phyloP scores from a whole-genome alignment of 2,888 invertebrate genomes.

The Griposia aprilina region DNA sequence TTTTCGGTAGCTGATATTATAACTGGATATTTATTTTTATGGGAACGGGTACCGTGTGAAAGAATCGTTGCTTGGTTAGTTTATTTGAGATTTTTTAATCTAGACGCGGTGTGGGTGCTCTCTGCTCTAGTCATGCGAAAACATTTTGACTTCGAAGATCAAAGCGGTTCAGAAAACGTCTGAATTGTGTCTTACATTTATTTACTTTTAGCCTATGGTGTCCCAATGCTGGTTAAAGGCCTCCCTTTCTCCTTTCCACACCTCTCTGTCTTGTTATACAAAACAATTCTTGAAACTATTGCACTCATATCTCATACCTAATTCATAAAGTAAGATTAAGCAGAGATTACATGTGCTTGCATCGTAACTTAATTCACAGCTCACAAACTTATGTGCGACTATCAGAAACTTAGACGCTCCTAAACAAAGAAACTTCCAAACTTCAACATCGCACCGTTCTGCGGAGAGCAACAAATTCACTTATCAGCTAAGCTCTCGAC shows the following conservation, averaged over 20 bases:
- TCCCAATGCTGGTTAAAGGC: too few relatives aligned
- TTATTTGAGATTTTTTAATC: constrained; percentile 2
- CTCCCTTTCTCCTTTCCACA: too few relatives aligned
- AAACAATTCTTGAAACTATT: background rate
- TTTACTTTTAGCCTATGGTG: too few relatives aligned
- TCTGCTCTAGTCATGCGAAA: constrained; percentile 2
- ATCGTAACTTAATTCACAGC: constrained; percentile 34
- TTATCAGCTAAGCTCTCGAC: constrained; percentile 46
- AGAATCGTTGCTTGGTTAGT: constrained; percentile 24
- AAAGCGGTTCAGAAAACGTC: background rate
- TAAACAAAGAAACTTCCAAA: constrained; percentile 46
- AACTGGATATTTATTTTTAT: constrained; percentile 58
- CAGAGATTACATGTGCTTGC: constrained; percentile 48
- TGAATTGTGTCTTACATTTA: background rate
- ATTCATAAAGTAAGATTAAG: constrained; percentile 36
- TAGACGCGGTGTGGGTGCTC: background rate
- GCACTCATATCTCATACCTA: background rate
- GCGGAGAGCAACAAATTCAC: constrained; percentile 47
- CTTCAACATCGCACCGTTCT: constrained; percentile 28
- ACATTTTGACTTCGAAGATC: background rate
- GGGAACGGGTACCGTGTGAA: constrained; percentile 54
- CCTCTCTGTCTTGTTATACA: too few relatives aligned
- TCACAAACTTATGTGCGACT: constrained; percentile 38
- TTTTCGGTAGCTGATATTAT: constrained; percentile 58
- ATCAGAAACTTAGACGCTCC: constrained; percentile 45